Evolutionary conservation across 2,113 vertebrate species (phyloP).

Genomic region (Coreoperca whiteheadi): DNA sequence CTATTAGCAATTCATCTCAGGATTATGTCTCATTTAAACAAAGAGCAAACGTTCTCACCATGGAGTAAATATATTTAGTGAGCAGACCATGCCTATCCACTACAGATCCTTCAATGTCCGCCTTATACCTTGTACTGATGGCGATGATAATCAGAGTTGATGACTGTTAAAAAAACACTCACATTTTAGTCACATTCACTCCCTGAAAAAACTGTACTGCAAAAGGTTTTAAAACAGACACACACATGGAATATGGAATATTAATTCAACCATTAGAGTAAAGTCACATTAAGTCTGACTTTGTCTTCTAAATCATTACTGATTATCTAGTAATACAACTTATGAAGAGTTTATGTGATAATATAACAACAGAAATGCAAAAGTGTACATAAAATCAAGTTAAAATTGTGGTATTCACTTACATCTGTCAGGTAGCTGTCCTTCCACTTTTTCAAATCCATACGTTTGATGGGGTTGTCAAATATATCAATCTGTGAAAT

Average conservation of each 20-base stretch:
- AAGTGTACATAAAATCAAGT: background rate
- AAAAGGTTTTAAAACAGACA: background rate
- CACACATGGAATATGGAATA: background rate
- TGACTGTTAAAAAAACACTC: slow-evolving; percentile 80
- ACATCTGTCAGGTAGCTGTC: slow-evolving; percentile 91
- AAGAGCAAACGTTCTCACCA: slow-evolving; percentile 83
- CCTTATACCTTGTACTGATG: slow-evolving; percentile 94
- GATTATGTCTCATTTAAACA: background rate
- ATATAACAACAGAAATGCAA: background rate
- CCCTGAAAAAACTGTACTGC: background rate
- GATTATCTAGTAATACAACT: background rate
- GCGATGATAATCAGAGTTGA: slow-evolving; percentile 92
- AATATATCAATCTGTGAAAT: slow-evolving; percentile 89
- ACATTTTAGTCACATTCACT: background rate
- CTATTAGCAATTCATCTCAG: background rate
- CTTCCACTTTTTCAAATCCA: slow-evolving; percentile 93
- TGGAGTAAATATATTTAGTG: slow-evolving; percentile 92
- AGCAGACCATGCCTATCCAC: slow-evolving; percentile 89
- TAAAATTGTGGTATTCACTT: slow-evolving; percentile 68
- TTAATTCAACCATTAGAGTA: background rate
- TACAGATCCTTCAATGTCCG: slow-evolving; percentile 89
- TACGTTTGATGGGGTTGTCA: slow-evolving; percentile 86
- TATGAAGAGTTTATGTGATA: background rate
- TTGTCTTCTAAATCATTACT: background rate
- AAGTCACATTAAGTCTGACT: background rate